Conservation (phyloP, 2,797 vertebrate species). For the Peromyscus eremicus region DNA sequence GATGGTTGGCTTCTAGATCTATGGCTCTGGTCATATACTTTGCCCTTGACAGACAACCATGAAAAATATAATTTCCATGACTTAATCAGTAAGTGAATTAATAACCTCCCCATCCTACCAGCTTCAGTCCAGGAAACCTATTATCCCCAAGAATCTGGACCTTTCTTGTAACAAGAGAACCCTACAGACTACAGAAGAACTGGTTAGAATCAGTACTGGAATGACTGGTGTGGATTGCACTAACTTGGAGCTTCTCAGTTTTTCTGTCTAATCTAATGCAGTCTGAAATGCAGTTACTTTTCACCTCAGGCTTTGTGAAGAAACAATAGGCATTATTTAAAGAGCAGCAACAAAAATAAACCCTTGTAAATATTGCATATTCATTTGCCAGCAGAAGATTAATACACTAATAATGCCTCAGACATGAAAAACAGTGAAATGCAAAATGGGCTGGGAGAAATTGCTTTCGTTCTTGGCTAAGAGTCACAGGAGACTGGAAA, state of each 20-base stretch:
- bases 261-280: slow-evolving; percentile 22
- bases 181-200: neutral
- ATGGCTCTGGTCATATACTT: neutral
- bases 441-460: slow-evolving; percentile 68
- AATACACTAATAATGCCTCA: slow-evolving; percentile 74
- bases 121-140: neutral
- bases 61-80: neutral
- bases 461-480: slow-evolving; percentile 69
- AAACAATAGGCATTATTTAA: slow-evolving; percentile 78
- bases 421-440: slow-evolving; percentile 71
- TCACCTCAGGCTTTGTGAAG: slow-evolving; percentile 52
- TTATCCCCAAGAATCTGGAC: neutral
- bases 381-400: slow-evolving; percentile 73
- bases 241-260: slow-evolving; percentile 17
- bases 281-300: slow-evolving; percentile 49
- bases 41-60: neutral
- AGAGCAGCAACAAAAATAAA: slow-evolving; percentile 76
- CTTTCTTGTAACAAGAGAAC: neutral
- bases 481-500: slow-evolving; percentile 67
- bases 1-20: neutral
- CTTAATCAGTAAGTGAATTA: neutral
- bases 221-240: neutral
- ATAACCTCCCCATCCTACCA: neutral
- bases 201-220: slow-evolving; percentile 11
- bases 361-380: slow-evolving; percentile 73